Percentiles rank a stretch among this genome's conserved stretches.
These are phyloP conservation scores for Tachuris rubrigastra DNA, from an alignment of 2,113 vertebrate genomes.

Conservation along the genomic window DNA sequence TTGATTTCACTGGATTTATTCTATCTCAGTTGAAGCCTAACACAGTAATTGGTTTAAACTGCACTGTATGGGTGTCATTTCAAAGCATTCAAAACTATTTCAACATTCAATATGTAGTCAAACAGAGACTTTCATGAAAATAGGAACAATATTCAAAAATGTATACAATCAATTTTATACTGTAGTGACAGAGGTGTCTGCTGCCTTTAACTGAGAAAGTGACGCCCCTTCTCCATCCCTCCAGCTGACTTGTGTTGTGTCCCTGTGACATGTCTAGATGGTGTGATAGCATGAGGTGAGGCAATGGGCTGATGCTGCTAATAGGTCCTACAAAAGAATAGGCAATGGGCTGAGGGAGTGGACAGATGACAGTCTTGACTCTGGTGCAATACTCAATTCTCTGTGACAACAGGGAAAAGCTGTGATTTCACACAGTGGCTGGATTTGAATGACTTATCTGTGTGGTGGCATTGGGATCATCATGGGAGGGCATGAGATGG, in stretches of 20 bases:
- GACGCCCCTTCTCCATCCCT: background rate
- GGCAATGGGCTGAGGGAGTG: background rate
- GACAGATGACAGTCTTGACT: background rate
- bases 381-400: background rate
- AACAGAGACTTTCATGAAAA: background rate
- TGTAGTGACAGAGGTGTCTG: background rate
- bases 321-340: fast-evolving
- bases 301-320: background rate
- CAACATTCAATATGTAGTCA: background rate
- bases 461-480: background rate
- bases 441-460: background rate
- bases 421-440: background rate
- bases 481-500: background rate
- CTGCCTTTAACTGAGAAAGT: background rate
- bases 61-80: background rate
- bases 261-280: background rate
- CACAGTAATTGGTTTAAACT: background rate
- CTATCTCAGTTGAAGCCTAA: background rate
- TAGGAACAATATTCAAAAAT: background rate
- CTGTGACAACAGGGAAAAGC: background rate
- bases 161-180: background rate
- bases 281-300: background rate
- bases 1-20: background rate
- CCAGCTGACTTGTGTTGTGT: background rate
- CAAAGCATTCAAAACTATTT: background rate